Percentiles rank a stretch among this genome's conserved stretches.
These are phyloP conservation scores for Dendrolimus pini DNA, from an alignment of 2,888 invertebrate species.

Conservation along the genomic window DNA sequence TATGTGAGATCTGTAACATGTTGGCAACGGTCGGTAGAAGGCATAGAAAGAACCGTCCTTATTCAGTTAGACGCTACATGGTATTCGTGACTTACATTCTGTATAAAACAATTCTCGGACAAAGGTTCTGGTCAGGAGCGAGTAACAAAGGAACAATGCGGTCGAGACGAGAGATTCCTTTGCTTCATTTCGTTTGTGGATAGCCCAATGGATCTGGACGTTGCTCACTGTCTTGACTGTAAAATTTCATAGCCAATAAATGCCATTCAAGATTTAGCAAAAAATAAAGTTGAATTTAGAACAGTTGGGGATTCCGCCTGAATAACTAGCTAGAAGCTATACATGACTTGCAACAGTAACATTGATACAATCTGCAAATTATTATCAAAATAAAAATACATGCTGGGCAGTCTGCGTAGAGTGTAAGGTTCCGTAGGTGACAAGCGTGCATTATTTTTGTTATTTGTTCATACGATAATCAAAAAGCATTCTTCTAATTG, in stretches of 20 bases:
- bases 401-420: no score
- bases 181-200: conserved; percentile 66
- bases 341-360: no score
- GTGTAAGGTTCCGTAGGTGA: no score
- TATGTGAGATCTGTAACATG: conserved; percentile 36
- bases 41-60: conserved; percentile 44
- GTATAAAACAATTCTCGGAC: conserved; percentile 74
- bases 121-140: conserved; percentile 67
- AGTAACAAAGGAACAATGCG: conserved; percentile 68
- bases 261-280: not conserved
- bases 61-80: conserved; percentile 67
- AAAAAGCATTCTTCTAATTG: no score
- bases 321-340: no score
- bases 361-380: no score
- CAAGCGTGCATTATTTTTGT: no score
- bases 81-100: conserved; percentile 74
- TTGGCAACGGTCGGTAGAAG: conserved; percentile 39
- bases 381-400: no score
- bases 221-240: not conserved
- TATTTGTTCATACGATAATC: no score
- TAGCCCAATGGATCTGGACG: conserved; percentile 23
- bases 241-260: not conserved
- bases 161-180: conserved; percentile 53
- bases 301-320: no score
- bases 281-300: no score